Evolutionary conservation across 2,113 vertebrate species (phyloP), one percentile per base, ranked within the genome.

Genomic region (Corythaeola cristata): DNA sequence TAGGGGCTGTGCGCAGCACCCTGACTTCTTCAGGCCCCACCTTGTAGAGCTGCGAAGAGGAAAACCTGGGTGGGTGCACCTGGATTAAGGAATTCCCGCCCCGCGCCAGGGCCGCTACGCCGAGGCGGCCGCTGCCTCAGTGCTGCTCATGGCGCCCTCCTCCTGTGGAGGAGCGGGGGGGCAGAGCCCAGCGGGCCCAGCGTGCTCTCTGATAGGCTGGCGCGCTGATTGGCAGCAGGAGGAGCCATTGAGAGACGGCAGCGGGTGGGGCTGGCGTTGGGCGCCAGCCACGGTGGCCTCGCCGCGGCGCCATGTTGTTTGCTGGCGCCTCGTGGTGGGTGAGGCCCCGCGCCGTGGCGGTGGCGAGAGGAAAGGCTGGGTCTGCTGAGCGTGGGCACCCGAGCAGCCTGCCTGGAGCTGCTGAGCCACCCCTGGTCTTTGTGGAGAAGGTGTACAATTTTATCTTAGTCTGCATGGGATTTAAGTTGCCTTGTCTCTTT

Each of bases 121-220:
- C 3, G 4, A 2, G 2, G 13, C 2, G 0, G 17, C 4, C 1
- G 1, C 62, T 1, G 0, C 47, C 64, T 44, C 55, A 20, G 12
- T 0, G 6, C 0, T 0, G 12, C 56, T 37, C 32, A 3, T 4
- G 13, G 56, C 24, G 18, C 17, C 72, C 47, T 10, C 21, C 33
- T 35, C 41, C 41, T 2, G 2, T 3, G 1, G 11, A 52, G 41
- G 39, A 1, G 30, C 0, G 41, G 41, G 41, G 41, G 41, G 41
- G 67, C 35, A 12, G 52, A 9, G 33, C 41, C 12, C 0, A 1
- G 3, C 2, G 2, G 16, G 1, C 3, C 1, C 12, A 6, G 3
- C 0, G 15, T 3, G 49, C 4, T 2, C 27, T 33, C 62, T 90
- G 90, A 94, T 94, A 44, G 94, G 94, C 77, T 78, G 81, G 4